These are phyloP conservation scores for Theodoxus fluviatilis DNA, from an alignment of 2,888 invertebrate genomes.

Conservation along the genomic window DNA sequence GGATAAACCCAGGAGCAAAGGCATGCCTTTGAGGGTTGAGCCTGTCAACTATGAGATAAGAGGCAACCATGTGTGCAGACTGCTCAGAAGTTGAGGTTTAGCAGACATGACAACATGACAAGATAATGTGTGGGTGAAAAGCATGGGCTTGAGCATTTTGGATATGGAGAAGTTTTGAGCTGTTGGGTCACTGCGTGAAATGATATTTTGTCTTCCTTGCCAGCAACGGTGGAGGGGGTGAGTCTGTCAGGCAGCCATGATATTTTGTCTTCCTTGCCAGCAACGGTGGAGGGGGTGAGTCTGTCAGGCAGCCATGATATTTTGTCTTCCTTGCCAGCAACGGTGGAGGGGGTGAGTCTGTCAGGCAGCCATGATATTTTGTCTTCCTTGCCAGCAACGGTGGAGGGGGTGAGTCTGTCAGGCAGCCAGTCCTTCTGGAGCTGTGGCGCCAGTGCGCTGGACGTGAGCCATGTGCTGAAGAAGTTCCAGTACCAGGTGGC, in stretches of 20 bases:
- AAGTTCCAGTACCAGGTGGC: constrained; percentile 62
- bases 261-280: constrained; percentile 41
- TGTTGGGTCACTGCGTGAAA: not conserved
- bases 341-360: constrained; percentile 14
- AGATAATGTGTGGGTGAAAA: too few species aligned
- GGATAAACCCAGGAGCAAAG: too few species aligned
- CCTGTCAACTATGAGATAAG: too few species aligned
- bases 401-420: too few species aligned
- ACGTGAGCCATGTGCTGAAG: constrained; percentile 51
- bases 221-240: constrained; percentile 27
- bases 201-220: constrained; percentile 40
- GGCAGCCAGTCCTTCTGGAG: constrained; percentile 57
- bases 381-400: constrained; percentile 45
- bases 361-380: constrained; percentile 26
- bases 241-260: constrained; percentile 4
- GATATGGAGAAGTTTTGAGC: not conserved
- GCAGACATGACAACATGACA: too few species aligned
- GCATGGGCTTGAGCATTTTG: not conserved
- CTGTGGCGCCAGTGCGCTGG: constrained; percentile 52
- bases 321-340: constrained; percentile 41
- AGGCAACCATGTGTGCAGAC: too few species aligned
- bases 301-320: constrained; percentile 12
- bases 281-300: constrained; percentile 23
- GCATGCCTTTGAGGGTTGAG: too few species aligned
- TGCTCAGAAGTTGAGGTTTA: too few species aligned